phyloP scores from a whole-genome alignment of 2,888 invertebrate species.

The Pardosa pseudoannulata region DNA sequence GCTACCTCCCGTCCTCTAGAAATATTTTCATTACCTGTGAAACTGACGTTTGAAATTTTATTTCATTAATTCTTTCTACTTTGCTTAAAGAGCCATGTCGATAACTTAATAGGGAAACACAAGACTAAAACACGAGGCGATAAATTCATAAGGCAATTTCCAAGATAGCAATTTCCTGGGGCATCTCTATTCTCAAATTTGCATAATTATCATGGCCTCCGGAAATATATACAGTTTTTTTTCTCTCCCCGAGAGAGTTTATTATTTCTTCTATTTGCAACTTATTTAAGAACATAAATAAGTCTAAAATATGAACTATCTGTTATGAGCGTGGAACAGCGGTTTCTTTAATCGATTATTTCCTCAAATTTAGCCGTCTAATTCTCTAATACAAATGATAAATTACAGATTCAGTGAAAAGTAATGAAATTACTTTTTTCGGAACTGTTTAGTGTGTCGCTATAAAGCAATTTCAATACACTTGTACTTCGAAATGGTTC shows the following conservation, averaged over 20 bases:
- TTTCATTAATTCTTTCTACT: conserved; percentile 43
- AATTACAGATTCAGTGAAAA: conserved; percentile 54
- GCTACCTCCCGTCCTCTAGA: neutral
- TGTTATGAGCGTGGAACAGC: neutral
- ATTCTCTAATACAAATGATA: conserved; percentile 35
- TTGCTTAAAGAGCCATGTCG: conserved; percentile 43
- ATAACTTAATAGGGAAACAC: conserved; percentile 50
- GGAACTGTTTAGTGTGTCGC: conserved; percentile 21
- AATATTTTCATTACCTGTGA: conserved; percentile 45
- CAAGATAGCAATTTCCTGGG: conserved; percentile 49
- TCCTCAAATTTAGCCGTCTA: conserved; percentile 33
- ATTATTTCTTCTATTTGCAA: neutral
- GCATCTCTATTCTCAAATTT: conserved; percentile 56
- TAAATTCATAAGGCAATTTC: conserved; percentile 66
- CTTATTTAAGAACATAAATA: conserved; percentile 50
- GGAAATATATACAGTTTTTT: conserved; percentile 22
- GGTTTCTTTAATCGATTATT: neutral
- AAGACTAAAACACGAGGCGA: conserved; percentile 35
- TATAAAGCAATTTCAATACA: conserved; percentile 18
- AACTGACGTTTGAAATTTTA: conserved; percentile 52
- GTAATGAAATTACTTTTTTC: conserved; percentile 53
- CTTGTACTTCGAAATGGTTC: neutral
- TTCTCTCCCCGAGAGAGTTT: neutral
- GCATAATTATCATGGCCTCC: conserved; percentile 59
- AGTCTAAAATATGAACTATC: conserved; percentile 20